Evolutionary conservation across 1,140 invertebrate species (phyloP), one percentile per base, ranked within the genome.

Genomic region (Pararge aegeria): DNA sequence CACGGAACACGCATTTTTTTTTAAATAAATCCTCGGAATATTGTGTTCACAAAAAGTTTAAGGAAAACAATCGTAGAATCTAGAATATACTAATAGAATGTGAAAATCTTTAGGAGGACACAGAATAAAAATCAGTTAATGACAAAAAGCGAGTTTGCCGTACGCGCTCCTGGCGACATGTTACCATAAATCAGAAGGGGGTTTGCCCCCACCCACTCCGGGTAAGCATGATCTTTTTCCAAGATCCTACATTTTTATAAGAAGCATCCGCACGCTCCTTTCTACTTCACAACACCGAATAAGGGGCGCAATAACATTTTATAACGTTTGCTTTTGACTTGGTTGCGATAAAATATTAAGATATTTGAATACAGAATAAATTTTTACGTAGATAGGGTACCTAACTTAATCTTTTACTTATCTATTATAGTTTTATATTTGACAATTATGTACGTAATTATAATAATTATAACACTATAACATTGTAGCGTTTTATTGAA

Each of bases 161-260:
- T 75, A 70, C 75, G 72, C 68, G 75, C 73, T 68, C 61, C 66
- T 73, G 69, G 79, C 80, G 85, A 87, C 85, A 85, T 81, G 85
- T 85, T 78, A 78, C 81, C 78, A 87, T 88, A 88, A 88, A 86
- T 88, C 85, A 86, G 78, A 70, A 69, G 84, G 80, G 83, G 74
- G 69, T 16, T 38, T 18, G 69, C 65, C 66, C 75, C 55, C 68
- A 55, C 55, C 46, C 59, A 42, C 58, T 64, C 55, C 18, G 55
- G 70, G 72, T 63, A 77, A 81, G 76, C 77, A 81, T 87, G 83
- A 86, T 88, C 85, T 86, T 80, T 82, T 80, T 77, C 71, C 76
- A 67, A 77, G 81, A 81, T 83, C 77, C 80, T 80, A 85, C 79
- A 86, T 86, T 86, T 87, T 88, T 88, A 88, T 86, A 88, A 85